Percentiles rank a stretch among this genome's conserved stretches.
These are phyloP conservation scores for Leptopilina drosophilae DNA, from an alignment of 2,888 invertebrate species.

Conservation along the genomic window DNA sequence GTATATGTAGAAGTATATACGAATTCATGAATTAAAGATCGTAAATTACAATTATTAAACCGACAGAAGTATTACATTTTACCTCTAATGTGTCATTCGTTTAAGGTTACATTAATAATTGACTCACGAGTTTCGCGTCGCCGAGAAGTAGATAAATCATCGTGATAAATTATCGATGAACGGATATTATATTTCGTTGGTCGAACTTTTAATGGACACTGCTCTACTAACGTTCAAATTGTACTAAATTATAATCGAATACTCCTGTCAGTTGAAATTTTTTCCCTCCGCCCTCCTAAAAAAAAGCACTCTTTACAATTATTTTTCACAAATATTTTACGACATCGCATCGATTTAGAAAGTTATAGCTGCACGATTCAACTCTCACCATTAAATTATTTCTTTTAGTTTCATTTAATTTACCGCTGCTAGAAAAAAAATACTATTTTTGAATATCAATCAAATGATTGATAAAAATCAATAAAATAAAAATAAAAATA, in stretches of 20 bases:
- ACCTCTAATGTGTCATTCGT: slow-evolving; percentile 35
- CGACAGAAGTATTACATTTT: not conserved
- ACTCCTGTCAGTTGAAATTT: not conserved
- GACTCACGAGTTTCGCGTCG: slow-evolving; percentile 17
- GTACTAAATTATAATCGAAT: slow-evolving; percentile 35
- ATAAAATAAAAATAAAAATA: too few relatives aligned
- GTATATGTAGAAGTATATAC: too few relatives aligned
- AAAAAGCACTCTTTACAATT: not conserved
- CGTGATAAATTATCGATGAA: slow-evolving; percentile 52
- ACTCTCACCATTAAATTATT: not conserved
- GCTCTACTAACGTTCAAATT: slow-evolving; percentile 21
- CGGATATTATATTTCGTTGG: slow-evolving; percentile 39
- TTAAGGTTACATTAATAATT: slow-evolving; percentile 47
- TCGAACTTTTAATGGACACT: slow-evolving; percentile 45
- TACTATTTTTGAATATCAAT: too few relatives aligned
- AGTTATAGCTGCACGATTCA: slow-evolving; percentile 3
- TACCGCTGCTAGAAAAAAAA: too few relatives aligned
- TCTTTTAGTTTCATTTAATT: not conserved
- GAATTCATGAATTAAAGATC: not conserved
- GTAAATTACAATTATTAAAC: slow-evolving; percentile 36
- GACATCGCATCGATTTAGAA: slow-evolving; percentile 8
- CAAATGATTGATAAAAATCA: too few relatives aligned
- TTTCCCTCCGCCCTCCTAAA: not conserved
- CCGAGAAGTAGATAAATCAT: slow-evolving; percentile 47
- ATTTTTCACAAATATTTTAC: not conserved